phyloP scores from a whole-genome alignment of 2,113 vertebrate genomes.

The Electrona antarctica region DNA sequence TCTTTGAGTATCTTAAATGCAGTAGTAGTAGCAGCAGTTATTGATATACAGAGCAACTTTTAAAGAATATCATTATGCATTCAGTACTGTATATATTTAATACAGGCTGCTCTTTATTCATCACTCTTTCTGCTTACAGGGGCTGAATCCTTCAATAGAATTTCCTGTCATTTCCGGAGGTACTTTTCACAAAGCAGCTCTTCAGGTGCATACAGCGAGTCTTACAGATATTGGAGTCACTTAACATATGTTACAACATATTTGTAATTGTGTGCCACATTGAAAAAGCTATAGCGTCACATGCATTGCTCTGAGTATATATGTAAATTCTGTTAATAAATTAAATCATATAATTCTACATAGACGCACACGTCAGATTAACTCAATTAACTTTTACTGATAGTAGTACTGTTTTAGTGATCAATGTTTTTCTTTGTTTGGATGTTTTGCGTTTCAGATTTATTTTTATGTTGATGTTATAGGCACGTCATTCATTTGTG shows the following conservation, averaged over 20 bases:
- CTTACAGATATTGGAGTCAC: slow-evolving; percentile 7
- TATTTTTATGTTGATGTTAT: slow-evolving; percentile 11
- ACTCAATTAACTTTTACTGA: slow-evolving; percentile 22
- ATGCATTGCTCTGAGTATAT: slow-evolving; percentile 15
- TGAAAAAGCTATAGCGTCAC: slow-evolving; percentile 5
- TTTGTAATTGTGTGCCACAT: slow-evolving; percentile 11
- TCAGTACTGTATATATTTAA: too few species aligned
- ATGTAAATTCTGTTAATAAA: slow-evolving; percentile 35
- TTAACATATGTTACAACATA: not conserved
- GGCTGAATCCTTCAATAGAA: slow-evolving; percentile 32
- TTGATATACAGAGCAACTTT: too few species aligned
- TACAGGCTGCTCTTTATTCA: too few species aligned
- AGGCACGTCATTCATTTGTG: slow-evolving; percentile 18
- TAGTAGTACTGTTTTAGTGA: not conserved
- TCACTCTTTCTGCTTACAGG: slow-evolving; percentile 39
- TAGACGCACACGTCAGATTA: too few species aligned
- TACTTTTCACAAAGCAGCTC: not conserved
- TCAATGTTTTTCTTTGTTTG: too few species aligned
- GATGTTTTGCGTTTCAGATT: not conserved
- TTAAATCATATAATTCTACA: not conserved
- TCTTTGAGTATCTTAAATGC: too few species aligned
- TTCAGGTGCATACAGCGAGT: not conserved
- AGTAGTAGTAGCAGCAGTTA: too few species aligned
- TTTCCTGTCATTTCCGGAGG: not conserved
- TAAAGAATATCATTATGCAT: too few species aligned